Conservation (phyloP, 1,140 invertebrate genomes). For the Drosophila kohkoa region DNA sequence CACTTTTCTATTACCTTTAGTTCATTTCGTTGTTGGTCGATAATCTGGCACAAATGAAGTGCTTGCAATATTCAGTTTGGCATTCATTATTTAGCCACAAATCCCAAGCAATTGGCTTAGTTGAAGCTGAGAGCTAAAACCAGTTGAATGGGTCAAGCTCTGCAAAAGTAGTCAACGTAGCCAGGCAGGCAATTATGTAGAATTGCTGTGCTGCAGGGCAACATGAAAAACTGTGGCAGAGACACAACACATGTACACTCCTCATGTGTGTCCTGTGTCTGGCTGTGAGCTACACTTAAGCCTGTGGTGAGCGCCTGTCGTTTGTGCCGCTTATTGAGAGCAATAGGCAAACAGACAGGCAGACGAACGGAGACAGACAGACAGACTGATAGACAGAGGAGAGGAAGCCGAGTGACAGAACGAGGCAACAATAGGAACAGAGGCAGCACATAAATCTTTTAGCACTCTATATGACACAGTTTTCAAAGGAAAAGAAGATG, state of each 20-base stretch:
- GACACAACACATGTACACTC: constrained; percentile 12
- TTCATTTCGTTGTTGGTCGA: constrained; percentile 17
- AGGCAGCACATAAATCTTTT: constrained; percentile 78
- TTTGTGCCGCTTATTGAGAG: constrained; percentile 73
- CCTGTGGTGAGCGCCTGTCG: constrained; percentile 62
- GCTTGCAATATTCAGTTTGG: constrained; percentile 30
- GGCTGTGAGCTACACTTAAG: constrained; percentile 73
- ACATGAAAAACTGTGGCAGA: constrained; percentile 53
- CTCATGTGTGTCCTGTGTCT: constrained; percentile 45
- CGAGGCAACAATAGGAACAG: constrained; percentile 19
- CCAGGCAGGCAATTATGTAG: constrained; percentile 42
- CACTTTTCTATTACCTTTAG: background rate
- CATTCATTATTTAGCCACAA: constrained; percentile 25
- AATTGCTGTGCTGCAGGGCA: constrained; percentile 43
- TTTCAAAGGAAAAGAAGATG: constrained; percentile 29
- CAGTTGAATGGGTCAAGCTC: constrained; percentile 19
- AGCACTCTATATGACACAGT: constrained; percentile 82
- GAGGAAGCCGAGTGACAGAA: background rate
- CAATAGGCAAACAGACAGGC: constrained; percentile 48
- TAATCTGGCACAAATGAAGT: constrained; percentile 15
- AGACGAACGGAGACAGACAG: constrained; percentile 13
- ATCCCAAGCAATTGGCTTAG: constrained; percentile 50
- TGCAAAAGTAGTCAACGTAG: constrained; percentile 16
- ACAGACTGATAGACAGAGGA: background rate
- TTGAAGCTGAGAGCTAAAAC: constrained; percentile 13